Evolutionary conservation across 2,888 invertebrate species (phyloP), one percentile per base, ranked within the genome.

Genomic region (Melipona bicolor): DNA sequence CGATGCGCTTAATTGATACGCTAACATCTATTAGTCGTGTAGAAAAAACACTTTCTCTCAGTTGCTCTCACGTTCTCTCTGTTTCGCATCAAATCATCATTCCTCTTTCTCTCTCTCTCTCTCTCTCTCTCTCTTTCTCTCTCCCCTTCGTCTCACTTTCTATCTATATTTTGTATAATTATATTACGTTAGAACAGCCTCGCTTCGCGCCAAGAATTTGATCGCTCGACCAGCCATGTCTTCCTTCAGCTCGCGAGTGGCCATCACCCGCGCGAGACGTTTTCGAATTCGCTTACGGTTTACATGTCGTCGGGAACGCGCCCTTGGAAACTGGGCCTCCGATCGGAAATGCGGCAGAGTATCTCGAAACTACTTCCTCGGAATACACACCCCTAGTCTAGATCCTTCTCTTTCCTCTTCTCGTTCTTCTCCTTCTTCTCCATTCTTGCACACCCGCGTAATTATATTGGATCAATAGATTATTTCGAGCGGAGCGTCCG

Each of bases 41-140:
- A 89, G 89, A 90, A 89, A 90, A 89, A 89, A 87, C 90, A 89
- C 81, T 87, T 83, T 88, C 78, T 80, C 88, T 56, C 70, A 43
- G 43, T 43, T 43, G 11, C 43, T 43, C 43, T 43, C 43, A 43
- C 2, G 43, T 43, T 43, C 43, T 76, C 70, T 70, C 69, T 81
- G 73, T 85, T 86, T 79, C 62, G 68, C 71, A 77, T 54, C n/a
- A 32, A 24, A 54, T 56, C 67, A 72, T 61, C 50, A 72, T 50
- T 75, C 74, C 15, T n/a, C 24, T 79, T 64, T 77, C 59, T 64
- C 62, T 49, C 65, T 74, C 36, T 77, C 70, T 81, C 56, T 76
- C 65, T n/a, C n/a, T 74, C 5, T 59, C 24, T 79, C 64, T 75
- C 50, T 64, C 62, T 49, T 59, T 74, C 36, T 77, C 70, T 81